These are phyloP conservation scores for Dyspetes luteomarginatus DNA, from an alignment of 2,888 invertebrate genomes.

Conservation along the genomic window DNA sequence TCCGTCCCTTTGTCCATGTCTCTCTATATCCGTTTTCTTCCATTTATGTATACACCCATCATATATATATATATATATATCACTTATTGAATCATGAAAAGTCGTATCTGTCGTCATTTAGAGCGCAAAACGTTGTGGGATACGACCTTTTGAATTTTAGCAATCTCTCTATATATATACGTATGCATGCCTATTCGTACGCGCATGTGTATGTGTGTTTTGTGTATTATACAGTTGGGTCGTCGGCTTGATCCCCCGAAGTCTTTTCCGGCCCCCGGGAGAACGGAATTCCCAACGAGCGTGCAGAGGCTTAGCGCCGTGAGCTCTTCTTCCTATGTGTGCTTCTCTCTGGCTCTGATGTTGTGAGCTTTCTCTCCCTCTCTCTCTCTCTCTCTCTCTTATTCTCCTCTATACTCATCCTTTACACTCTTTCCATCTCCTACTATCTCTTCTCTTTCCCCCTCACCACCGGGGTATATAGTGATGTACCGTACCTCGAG, in stretches of 20 bases:
- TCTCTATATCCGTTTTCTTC: constrained; percentile 20
- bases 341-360: constrained; percentile 15
- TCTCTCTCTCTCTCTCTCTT: neutral
- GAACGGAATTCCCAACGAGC: constrained; percentile 57
- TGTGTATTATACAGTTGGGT: constrained; percentile 53
- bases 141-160: neutral
- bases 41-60: neutral
- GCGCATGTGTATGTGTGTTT: constrained; percentile 19
- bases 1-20: constrained; percentile 50
- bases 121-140: neutral
- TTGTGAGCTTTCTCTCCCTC: constrained; percentile 13
- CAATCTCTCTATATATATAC: neutral
- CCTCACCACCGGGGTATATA: neutral
- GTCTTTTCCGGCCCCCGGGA: constrained; percentile 51
- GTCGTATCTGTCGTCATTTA: neutral
- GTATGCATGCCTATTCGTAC: constrained; percentile 10
- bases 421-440: neutral
- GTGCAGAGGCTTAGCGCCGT: constrained; percentile 49
- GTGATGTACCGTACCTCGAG: neutral
- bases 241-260: constrained; percentile 57
- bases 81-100: neutral
- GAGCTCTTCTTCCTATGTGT: constrained; percentile 28
- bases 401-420: neutral
- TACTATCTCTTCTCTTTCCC: neutral
- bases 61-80: neutral